Evolutionary conservation across 2,888 invertebrate species (phyloP).

Genomic region (Eurytoma adleriae): DNA sequence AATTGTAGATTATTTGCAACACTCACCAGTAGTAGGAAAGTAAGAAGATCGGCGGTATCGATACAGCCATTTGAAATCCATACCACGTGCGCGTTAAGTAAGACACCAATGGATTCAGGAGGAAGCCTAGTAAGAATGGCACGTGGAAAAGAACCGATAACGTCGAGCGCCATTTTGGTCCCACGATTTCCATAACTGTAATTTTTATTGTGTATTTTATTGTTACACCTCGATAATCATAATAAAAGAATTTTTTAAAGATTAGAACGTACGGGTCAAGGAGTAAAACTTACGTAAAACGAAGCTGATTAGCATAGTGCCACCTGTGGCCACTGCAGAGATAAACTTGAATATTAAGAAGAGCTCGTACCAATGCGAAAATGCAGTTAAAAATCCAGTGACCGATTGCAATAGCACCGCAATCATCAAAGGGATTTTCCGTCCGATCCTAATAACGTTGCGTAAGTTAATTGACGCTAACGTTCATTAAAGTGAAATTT

Average conservation of each 20-base stretch:
- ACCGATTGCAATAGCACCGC: constrained; percentile 79
- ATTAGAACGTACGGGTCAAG: neutral
- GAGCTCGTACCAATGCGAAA: constrained; percentile 79
- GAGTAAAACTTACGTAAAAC: constrained; percentile 77
- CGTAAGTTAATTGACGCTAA: no score
- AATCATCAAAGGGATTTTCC: constrained; percentile 80
- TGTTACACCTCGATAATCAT: neutral
- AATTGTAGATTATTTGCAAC: neutral
- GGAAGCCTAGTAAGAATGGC: constrained; percentile 79
- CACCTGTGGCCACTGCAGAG: constrained; percentile 81
- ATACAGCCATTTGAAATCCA: constrained; percentile 76
- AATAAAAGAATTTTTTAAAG: neutral
- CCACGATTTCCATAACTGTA: constrained; percentile 80
- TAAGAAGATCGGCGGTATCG: constrained; percentile 76
- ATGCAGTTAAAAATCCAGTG: constrained; percentile 79
- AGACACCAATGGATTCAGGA: constrained; percentile 79
- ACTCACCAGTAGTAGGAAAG: constrained; percentile 77
- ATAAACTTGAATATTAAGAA: constrained; percentile 80
- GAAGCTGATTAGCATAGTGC: constrained; percentile 83
- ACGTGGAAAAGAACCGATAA: constrained; percentile 78
- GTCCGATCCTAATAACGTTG: constrained; percentile 78
- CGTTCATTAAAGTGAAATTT: no score
- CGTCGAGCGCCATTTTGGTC: constrained; percentile 76
- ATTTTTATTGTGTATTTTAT: no score
- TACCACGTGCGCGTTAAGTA: constrained; percentile 80